Percentiles rank a stretch among this genome's conserved stretches.
Evolutionary conservation across 2,113 vertebrate genomes (phyloP).

Genomic region (Scomber scombrus): DNA sequence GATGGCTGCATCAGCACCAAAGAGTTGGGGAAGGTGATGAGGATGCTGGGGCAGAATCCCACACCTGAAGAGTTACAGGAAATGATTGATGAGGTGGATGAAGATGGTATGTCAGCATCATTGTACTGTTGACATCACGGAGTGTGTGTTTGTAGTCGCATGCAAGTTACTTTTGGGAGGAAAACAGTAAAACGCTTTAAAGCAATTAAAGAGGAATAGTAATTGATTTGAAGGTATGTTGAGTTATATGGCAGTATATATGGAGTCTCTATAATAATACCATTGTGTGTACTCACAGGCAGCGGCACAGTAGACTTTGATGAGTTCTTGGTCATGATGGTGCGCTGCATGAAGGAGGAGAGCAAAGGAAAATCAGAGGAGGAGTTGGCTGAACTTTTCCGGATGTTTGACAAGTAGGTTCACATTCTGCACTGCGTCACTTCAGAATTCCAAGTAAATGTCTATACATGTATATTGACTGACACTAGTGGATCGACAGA

Average conservation of each 20-base stretch:
- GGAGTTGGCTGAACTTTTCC: conserved; percentile 86
- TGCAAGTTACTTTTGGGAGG: too few species aligned
- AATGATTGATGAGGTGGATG: conserved; percentile 87
- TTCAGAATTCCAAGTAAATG: neutral
- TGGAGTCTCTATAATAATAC: neutral
- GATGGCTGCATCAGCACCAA: conserved; percentile 86
- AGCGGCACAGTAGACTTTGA: conserved; percentile 88
- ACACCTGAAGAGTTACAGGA: conserved; percentile 84
- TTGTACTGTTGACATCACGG: neutral
- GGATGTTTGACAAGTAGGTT: conserved; percentile 88
- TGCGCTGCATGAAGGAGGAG: conserved; percentile 89
- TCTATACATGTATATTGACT: too few species aligned
- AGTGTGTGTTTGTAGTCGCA: neutral
- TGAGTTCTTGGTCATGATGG: conserved; percentile 90
- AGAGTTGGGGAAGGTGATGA: conserved; percentile 85
- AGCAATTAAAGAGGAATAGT: neutral
- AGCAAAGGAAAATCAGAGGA: conserved; percentile 89
- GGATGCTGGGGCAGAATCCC: conserved; percentile 86
- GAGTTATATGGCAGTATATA: neutral
- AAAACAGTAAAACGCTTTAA: neutral
- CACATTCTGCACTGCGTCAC: neutral
- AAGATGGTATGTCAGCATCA: conserved; percentile 77
- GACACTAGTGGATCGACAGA: too few species aligned
- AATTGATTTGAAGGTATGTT: too few species aligned
- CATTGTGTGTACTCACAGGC: conserved; percentile 68